Evolutionary conservation across 1,140 invertebrate species (phyloP).

Genomic region (Camponotus vicinus): DNA sequence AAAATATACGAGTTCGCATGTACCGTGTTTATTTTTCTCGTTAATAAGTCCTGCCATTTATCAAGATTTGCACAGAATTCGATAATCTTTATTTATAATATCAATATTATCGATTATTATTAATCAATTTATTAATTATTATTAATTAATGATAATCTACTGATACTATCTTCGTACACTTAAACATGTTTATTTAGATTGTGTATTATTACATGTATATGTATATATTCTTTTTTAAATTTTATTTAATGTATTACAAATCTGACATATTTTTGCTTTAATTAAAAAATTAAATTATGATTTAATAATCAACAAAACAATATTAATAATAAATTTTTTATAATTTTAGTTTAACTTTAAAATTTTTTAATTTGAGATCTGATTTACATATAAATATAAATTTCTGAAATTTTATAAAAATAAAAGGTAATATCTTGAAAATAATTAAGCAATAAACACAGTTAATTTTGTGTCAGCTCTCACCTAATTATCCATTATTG

Average conservation of each 20-base stretch:
- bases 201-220: neutral
- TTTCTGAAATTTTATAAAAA: neutral
- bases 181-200: neutral
- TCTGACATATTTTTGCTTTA: neutral
- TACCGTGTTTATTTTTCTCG: neutral
- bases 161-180: neutral
- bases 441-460: neutral
- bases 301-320: neutral
- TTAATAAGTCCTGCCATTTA: neutral
- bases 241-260: neutral
- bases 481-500: neutral
- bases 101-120: neutral
- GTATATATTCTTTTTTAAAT: neutral
- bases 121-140: too few species aligned
- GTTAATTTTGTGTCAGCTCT: neutral
- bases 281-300: neutral
- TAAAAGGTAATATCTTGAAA: neutral
- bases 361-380: neutral
- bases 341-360: slow-evolving; percentile 6
- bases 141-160: neutral
- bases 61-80: neutral
- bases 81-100: neutral
- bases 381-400: neutral
- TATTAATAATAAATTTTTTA: slow-evolving; percentile 17
- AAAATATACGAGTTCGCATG: neutral